phyloP scores from a whole-genome alignment of 2,888 invertebrate species.

The Chrysodeixis includens region DNA sequence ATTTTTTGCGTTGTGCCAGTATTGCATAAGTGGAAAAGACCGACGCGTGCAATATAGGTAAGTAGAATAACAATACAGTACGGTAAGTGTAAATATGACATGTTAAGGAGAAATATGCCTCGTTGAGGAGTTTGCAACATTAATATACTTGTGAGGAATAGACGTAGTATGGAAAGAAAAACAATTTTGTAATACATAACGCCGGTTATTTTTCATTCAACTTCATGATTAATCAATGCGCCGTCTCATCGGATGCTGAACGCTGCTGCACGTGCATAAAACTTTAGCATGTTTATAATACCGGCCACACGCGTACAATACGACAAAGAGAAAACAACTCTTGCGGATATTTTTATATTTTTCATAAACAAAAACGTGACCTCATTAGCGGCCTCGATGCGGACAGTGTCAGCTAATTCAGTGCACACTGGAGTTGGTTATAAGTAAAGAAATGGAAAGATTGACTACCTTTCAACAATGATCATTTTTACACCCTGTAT shows the following conservation, averaged over 20 bases:
- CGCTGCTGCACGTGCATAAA: not conserved
- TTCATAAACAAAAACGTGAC: slow-evolving; percentile 8
- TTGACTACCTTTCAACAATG: not conserved
- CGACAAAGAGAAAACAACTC: slow-evolving; percentile 9
- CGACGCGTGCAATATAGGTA: not conserved
- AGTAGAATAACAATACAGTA: not conserved
- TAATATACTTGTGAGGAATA: not conserved
- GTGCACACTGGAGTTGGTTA: not conserved
- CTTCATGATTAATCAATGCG: not conserved
- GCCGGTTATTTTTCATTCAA: not conserved
- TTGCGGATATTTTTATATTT: slow-evolving; percentile 7
- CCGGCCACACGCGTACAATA: not conserved
- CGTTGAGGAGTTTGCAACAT: not conserved
- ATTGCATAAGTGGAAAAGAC: not conserved
- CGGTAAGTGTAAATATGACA: not conserved
- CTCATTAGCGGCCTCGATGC: not conserved
- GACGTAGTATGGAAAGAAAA: not conserved
- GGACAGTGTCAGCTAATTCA: not conserved
- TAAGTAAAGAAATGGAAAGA: not conserved
- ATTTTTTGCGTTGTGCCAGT: not conserved
- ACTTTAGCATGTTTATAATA: slow-evolving; percentile 8
- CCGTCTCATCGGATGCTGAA: not conserved
- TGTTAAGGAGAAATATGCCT: not conserved
- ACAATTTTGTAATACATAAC: slow-evolving; percentile 16
- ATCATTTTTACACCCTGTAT: not conserved